Evolutionary conservation across 2,113 vertebrate species (phyloP), one percentile per base, ranked within the genome.

Genomic region (Struthio camelus): DNA sequence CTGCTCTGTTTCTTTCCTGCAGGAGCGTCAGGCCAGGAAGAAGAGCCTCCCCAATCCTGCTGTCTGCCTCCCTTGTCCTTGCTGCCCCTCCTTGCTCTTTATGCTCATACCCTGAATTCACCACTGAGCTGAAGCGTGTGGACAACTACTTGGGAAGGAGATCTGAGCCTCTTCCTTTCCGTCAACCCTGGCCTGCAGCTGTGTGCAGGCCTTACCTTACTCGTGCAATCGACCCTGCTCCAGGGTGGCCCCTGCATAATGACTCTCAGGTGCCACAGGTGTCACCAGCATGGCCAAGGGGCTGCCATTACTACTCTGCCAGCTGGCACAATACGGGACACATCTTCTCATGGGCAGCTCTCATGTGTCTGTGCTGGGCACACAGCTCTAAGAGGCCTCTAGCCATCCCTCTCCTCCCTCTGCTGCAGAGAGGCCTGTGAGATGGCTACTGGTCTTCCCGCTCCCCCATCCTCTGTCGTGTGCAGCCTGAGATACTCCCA

Each of bases 401-500:
- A 72, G 46, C 40, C 84, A 56, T 9, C 61, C 36, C 32, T 48
- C 30, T 72, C 54, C 48, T 86, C 34, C 80, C 67, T 71, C 14
- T 16, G 19, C 75, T 59, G 54, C 75, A 73, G 44, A 92, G 76
- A 87, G 1, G 0, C 19, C 61, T 46, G 1, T 8, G 88, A 19
- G 40, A 44, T 1, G 30, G 73, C 84, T 59, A 44, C 23, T 38
- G 48, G 25, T 83, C 66, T 56, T 36, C 25, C 38, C 62, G 6
- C 4, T 67, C 62, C 53, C 38, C 36, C 32, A 2, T 32, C n/a
- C 85, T 65, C 67, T 0, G 0, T 23, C 0, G 1, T 61, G n/a
- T 24, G 32, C 62, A 89, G 81, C 56, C 71, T 9, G 8, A 69
- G 89, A 15, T 80, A 91, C 80, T 53, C 51, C 87, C 2, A 3